Base-by-base conservation (phyloP, 2,797 vertebrate species). In the Phataginus tricuspis region DNA sequence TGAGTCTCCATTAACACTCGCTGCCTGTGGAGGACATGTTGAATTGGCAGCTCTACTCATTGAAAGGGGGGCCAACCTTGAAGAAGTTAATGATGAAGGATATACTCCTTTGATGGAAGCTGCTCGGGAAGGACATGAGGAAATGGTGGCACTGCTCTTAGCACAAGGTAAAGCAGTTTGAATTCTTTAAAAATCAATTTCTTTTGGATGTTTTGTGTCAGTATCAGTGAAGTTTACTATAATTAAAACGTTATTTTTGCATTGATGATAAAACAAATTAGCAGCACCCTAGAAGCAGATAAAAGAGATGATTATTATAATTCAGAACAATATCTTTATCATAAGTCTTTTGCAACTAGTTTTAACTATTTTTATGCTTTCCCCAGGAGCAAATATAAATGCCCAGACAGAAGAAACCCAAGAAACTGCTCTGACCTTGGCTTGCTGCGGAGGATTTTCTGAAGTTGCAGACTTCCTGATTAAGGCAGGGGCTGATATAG, bases 21-120 rank as follows among this genome's bases (percentile, higher is more conserved):
- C 99, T 82, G 99, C 99, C 39, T 99, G 99, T 27, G 99, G 99
- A 16, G 99, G 99, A 85, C 99, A 99, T 0, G 99, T 99, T 96
- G 99, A 99, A 97, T 98, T 99, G 86, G 99, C 99, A 78, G 99
- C 99, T 61, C 98, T 99, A 39, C 99, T 99, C 80, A 99, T 99
- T 59, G 99, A 99, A 97, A 99, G 99, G 90, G 99, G 99, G 95
- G 99, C 99, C 98, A 99, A 99, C 98, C 98, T 99, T 97, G 99
- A 99, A 97, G 99, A 99, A 98, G 99, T 99, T 25, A 99, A 99
- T 97, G 99, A 99, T 98, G 99, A 99, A 98, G 99, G 99, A 78
- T 99, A 99, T 97, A 99, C 99, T 34, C 99, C 99, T 45, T 98
- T 99, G 89, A 99, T 99, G 99, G 99, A 99, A 98, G 99, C 99